These are phyloP conservation scores for Orbicella faveolata DNA, from an alignment of 64 coral and sea anemone genomes.

Conservation along the genomic window DNA sequence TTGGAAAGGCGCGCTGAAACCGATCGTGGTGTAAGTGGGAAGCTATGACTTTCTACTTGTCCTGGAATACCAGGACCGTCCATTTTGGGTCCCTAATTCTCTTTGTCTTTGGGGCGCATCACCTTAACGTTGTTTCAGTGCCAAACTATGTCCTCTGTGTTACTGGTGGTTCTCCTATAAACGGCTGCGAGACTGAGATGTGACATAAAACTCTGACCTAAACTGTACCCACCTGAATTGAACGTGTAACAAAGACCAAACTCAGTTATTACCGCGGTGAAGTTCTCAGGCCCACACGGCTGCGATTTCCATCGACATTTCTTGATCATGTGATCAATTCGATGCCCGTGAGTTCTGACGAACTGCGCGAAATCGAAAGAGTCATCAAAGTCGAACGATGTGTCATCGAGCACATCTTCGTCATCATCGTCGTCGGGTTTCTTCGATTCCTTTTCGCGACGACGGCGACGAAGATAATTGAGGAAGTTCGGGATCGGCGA, in stretches of 20 bases:
- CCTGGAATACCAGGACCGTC: too few relatives aligned
- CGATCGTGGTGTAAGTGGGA: too few relatives aligned
- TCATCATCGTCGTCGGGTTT: constrained; percentile 71
- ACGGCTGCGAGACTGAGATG: too few relatives aligned
- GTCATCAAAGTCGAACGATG: constrained; percentile 84
- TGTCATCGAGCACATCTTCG: constrained; percentile 80
- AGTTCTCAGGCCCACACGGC: constrained; percentile 98
- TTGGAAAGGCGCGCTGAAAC: too few relatives aligned
- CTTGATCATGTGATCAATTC: constrained; percentile 99
- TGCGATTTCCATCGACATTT: constrained; percentile 98
- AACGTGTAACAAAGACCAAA: constrained; percentile 99
- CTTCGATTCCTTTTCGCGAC: constrained; percentile 48
- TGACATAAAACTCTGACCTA: neutral
- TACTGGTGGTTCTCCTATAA: too few relatives aligned
- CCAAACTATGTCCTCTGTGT: too few relatives aligned
- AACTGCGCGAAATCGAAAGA: constrained; percentile 97
- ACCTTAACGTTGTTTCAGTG: too few relatives aligned
- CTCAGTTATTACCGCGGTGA: constrained; percentile 97
- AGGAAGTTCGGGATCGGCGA: constrained; percentile 98
- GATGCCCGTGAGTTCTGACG: constrained; percentile 96
- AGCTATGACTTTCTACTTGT: too few relatives aligned
- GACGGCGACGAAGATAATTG: constrained; percentile 69
- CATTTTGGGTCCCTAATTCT: too few relatives aligned
- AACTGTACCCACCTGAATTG: constrained; percentile 63
- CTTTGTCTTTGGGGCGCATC: too few relatives aligned